Evolutionary conservation across 2,888 invertebrate genomes (phyloP).

Genomic region (Mesoligia furuncula): DNA sequence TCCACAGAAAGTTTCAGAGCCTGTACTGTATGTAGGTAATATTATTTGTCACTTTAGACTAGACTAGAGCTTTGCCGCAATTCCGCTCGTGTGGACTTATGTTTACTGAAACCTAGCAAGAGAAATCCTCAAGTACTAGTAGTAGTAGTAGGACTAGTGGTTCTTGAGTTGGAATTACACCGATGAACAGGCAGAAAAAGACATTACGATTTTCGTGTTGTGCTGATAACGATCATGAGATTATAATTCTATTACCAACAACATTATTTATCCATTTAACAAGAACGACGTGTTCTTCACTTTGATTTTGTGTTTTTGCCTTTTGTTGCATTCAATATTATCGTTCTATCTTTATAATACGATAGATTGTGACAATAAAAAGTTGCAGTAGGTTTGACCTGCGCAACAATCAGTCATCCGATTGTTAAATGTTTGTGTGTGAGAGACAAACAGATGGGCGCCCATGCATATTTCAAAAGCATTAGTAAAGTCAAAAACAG

Average conservation of each 20-base stretch:
- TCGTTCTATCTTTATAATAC: not conserved
- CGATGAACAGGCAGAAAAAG: not conserved
- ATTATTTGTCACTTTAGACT: not conserved
- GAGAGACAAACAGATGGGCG: not conserved
- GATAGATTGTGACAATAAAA: not conserved
- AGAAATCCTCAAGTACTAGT: not conserved
- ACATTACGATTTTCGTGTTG: not conserved
- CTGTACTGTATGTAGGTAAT: not conserved
- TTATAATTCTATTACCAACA: no score
- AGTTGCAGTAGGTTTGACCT: not conserved
- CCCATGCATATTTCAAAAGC: constrained; percentile 29
- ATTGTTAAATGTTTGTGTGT: constrained; percentile 6
- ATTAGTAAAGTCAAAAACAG: constrained; percentile 9
- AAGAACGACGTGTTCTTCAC: no score
- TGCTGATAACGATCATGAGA: not conserved
- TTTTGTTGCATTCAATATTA: not conserved
- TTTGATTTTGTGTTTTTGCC: not conserved
- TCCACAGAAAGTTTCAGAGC: not conserved
- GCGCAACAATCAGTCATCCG: constrained; percentile 4
- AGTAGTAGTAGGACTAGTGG: no score
- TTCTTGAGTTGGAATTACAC: not conserved
- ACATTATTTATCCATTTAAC: no score
- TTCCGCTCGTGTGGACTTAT: not conserved
- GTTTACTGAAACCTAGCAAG: not conserved
- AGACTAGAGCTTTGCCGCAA: not conserved